Percentiles rank a stretch among this genome's conserved stretches.
Conservation (phyloP, 2,113 vertebrate species). For the Thunnus thynnus region DNA sequence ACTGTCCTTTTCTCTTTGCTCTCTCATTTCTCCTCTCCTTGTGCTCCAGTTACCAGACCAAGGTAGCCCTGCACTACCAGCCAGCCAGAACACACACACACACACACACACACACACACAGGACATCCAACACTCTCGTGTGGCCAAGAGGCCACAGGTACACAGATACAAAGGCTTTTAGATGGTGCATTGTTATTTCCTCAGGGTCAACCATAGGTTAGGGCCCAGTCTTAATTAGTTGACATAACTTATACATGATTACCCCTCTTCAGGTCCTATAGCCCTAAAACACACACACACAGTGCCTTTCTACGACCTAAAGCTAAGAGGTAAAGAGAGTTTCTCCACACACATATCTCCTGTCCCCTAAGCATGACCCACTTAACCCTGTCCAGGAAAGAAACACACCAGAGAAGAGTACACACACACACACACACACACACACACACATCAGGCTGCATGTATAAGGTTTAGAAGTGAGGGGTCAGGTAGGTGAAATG, state of each 20-base stretch:
- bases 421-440: slow-evolving; percentile 1
- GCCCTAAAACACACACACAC: slow-evolving; percentile 42
- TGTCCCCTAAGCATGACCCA: slow-evolving; percentile 4
- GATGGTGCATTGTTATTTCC: slow-evolving; percentile 86
- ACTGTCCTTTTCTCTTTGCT: slow-evolving; percentile 75
- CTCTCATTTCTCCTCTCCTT: slow-evolving; percentile 78
- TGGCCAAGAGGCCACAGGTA: slow-evolving; percentile 81
- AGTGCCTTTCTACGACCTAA: slow-evolving; percentile 37
- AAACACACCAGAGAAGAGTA: neutral
- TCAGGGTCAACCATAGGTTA: slow-evolving; percentile 86
- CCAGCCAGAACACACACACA: slow-evolving; percentile 75
- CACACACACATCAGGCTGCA: neutral
- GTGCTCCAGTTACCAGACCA: slow-evolving; percentile 89
- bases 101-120: slow-evolving; percentile 61
- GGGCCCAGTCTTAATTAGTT: slow-evolving; percentile 92
- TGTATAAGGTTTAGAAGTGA: slow-evolving; percentile 53
- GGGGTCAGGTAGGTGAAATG: slow-evolving; percentile 69
- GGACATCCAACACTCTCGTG: slow-evolving; percentile 90
- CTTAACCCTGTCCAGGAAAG: slow-evolving; percentile 29
- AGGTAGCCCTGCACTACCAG: slow-evolving; percentile 77
- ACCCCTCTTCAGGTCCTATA: slow-evolving; percentile 71
- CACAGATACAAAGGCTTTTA: slow-evolving; percentile 85
- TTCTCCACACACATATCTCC: slow-evolving; percentile 8
- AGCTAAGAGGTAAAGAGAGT: slow-evolving; percentile 27
- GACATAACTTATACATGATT: slow-evolving; percentile 91